Base-by-base conservation (phyloP, 1,140 invertebrate species). In the Gyrodactylus bullatarudis region DNA sequence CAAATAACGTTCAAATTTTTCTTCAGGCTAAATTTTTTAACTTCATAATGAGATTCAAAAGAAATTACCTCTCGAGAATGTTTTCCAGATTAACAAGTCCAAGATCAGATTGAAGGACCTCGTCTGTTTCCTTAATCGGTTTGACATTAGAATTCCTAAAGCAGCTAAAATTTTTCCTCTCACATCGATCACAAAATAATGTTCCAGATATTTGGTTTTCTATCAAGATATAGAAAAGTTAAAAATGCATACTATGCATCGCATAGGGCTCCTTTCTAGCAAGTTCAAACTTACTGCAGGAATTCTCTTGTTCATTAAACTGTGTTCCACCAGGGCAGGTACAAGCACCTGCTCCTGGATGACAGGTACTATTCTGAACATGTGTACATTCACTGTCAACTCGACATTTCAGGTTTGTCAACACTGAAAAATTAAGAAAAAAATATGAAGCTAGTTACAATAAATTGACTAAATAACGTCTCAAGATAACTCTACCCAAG, bases 331-430 rank as follows among this genome's bases (percentile, higher is more conserved):
- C 21, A 25, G 70, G 70, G 24, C 70, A 71, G 1, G 70, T 71
- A 71, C 70, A 71, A 2, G 70, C 70, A 1, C 70, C 70, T 23
- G 70, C 70, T 8, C 70, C 70, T 25, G 70, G 70, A 71, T 71
- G 70, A 26, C 70, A 71, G 1, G 70, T 71, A 25, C 70, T 71
- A 26, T 24, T 24, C 2, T 71, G 21, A 24, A 71, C 70, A 26
- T 71, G 21, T 26, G 21, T 71, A 24, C 70, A 71, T 16, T 71
- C 24, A 2, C 20, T 26, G n/a, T 71, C 70, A n/a, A 71, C 20
- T 16, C 24, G 21, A 24, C 70, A 71, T 25, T 71, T 71, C 16
- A 71, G 24, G 24, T 71, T 71, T 25, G 70, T 71, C 24, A 71
- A 71, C 20, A 71, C 70, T 71, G 16, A 26, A 71, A 71, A 1